Evolutionary conservation across 2,888 invertebrate genomes (phyloP).

Genomic region (Trissolcus japonicus): DNA sequence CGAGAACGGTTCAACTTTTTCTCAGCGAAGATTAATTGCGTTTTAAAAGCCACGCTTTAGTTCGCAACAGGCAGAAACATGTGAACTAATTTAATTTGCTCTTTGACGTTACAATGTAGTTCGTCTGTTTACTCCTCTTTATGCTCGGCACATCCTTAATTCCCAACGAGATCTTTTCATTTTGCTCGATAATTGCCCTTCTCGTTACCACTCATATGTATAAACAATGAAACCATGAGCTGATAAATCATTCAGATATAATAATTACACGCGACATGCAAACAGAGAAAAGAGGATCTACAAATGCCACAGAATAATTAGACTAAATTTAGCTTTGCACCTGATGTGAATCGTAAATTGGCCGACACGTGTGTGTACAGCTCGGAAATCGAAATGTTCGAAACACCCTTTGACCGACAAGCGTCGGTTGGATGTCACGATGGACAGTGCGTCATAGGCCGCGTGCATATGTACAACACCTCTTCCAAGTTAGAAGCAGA

Average conservation of each 20-base stretch:
- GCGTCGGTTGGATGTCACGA: neutral
- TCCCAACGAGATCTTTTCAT: constrained; percentile 39
- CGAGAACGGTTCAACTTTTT: neutral
- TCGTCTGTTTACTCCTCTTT: constrained; percentile 4
- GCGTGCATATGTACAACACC: constrained; percentile 25
- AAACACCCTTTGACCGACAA: constrained; percentile 13
- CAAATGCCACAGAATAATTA: constrained; percentile 41
- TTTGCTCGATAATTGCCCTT: constrained; percentile 45
- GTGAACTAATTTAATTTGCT: constrained; percentile 30
- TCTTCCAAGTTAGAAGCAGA: constrained; percentile 60
- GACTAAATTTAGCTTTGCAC: constrained; percentile 17
- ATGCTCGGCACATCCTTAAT: constrained; percentile 8
- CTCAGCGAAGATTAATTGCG: constrained; percentile 17
- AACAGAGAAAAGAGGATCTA: constrained; percentile 25
- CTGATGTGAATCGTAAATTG: constrained; percentile 40
- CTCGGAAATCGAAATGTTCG: constrained; percentile 9
- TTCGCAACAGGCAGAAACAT: constrained; percentile 1
- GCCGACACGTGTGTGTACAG: neutral
- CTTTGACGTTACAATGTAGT: neutral
- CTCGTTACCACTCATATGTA: constrained; percentile 41
- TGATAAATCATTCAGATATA: constrained; percentile 51
- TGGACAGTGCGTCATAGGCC: constrained; percentile 40
- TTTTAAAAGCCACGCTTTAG: neutral
- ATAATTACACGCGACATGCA: constrained; percentile 44
- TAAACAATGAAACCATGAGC: constrained; percentile 33